Base-by-base conservation (phyloP, 2,797 vertebrate genomes). In the Acridotheres tristis region DNA sequence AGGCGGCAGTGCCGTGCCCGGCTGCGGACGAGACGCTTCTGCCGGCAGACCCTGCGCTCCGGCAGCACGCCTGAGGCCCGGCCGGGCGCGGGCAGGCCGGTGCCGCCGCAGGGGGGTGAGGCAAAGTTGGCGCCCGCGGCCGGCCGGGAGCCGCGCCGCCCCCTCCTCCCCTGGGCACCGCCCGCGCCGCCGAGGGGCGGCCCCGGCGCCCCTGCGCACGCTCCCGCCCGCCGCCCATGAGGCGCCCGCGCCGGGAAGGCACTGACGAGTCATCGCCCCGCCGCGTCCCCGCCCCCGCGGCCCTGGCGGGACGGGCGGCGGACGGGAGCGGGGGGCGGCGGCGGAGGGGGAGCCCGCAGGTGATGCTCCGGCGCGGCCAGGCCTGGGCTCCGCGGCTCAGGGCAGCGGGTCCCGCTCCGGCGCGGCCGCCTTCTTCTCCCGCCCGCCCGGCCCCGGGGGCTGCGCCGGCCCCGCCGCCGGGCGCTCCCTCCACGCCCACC, bases 341-440 rank as follows among this genome's bases (percentile, higher is more conserved):
- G 50, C 50, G 14, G 48, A 15, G 51, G 23, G 40, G 19, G 19
- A 65, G 76, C 91, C 89, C 86, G 94, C 97, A 96, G 95, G 95
- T 96, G 92, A 96, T 81, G 93, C 76, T 47, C 84, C 50, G 9
- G 83, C 74, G 94, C 85, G 29, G 29, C 26, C 50, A 17, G 50
- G 50, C 51, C 51, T 11, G 29, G 51, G 51, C 51, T 53, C 27
- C 26, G 51, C 51, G 27, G 51, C 51, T 53, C 51, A 11, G 51
- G 51, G 51, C 29, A 29, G 27, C 27, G 50, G 50, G 50, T 51
- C 27, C 50, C 50, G 50, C 50, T 22, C 50, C 26, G 50, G 50
- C 50, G 50, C 50, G 26, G 50, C 50, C 50, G 50, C 50, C 50
- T 29, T 51, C 50, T 51, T 10, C 50, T 27, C 42, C 55, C 38